Evolutionary conservation across 2,797 vertebrate species (phyloP).

Genomic region (Myripristis murdjan): DNA sequence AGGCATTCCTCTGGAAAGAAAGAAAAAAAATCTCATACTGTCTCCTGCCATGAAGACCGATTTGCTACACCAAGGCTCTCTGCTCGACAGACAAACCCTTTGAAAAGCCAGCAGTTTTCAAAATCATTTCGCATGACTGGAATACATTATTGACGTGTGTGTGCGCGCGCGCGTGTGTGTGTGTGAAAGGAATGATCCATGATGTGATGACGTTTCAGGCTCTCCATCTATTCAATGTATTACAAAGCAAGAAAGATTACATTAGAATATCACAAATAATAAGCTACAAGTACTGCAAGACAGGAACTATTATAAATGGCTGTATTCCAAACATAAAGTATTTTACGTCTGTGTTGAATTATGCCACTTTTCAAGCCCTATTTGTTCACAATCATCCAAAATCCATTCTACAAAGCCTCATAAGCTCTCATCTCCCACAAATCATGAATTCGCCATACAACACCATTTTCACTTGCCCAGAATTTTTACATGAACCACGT

Average conservation of each 20-base stretch:
- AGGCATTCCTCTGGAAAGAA: conserved; percentile 40
- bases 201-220: conserved; percentile 25
- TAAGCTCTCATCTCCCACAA: conserved; percentile 22
- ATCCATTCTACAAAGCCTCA: conserved; percentile 31
- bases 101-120: conserved; percentile 66
- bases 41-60: conserved; percentile 65
- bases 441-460: conserved; percentile 13
- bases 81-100: conserved; percentile 52
- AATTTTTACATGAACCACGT: too few species aligned
- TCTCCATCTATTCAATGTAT: conserved; percentile 29
- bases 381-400: conserved; percentile 9
- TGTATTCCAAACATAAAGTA: conserved; percentile 23
- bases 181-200: conserved; percentile 17
- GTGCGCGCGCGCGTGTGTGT: background rate
- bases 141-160: conserved; percentile 32
- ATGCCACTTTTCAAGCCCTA: conserved; percentile 39
- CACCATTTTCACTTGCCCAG: background rate
- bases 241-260: conserved; percentile 54
- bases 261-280: conserved; percentile 35
- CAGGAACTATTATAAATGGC: conserved; percentile 31
- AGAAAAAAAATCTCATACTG: conserved; percentile 31
- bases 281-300: conserved; percentile 26
- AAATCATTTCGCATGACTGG: conserved; percentile 59
- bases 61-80: conserved; percentile 48
- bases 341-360: conserved; percentile 46